Base-by-base conservation (phyloP, 2,113 vertebrate genomes). In the Cyprinodon brontotheroides region DNA sequence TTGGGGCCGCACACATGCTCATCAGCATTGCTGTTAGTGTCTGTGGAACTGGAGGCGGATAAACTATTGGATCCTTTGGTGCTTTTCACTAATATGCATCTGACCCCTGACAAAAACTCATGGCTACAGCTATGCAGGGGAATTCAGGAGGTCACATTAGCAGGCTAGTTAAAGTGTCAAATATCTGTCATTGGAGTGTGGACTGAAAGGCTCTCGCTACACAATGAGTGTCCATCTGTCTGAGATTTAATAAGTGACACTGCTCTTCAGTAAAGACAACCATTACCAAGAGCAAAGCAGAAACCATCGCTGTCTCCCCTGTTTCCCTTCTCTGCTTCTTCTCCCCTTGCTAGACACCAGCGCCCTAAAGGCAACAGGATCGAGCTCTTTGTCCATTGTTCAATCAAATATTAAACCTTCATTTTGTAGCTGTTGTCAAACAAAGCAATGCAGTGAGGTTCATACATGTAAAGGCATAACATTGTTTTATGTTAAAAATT, bases 1-100 rank as follows among this genome's bases (percentile, higher is more conserved):
- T 89, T 50, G 41, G 74, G 78, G 79, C 81, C 53, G 57, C 37
- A 88, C 84, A 87, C 88, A 88, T 43, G 80, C 86, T 92, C 90
- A 87, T 90, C 90, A 86, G 75, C 45, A 66, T 14, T 29, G 39
- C 67, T n/a, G 71, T 86, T 71, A 47, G 76, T 75, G 76, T 78
- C 76, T 74, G 80, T 36, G 37, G 72, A 74, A 64, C 63, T 29
- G 29, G 17, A 84, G 80, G 86, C 81, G 86, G 85, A 82, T 64
- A 71, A 75, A 74, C 69, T 20, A 69, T 65, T 73, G 61, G 61
- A 81, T 68, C 64, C 74, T 64, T 72, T n/a, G 1, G 72, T 60
- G 61, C 63, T 79, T 79, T 61, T 47, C 9, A 22, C 77, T 82
- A 83, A 87, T 77, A 68, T 79, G 63, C 53, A 62, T n/a, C 87